Percentiles rank a stretch among this genome's conserved stretches.
These are phyloP conservation scores for Periophthalmus magnuspinnatus DNA, from an alignment of 2,797 vertebrate genomes.

Conservation along the genomic window DNA sequence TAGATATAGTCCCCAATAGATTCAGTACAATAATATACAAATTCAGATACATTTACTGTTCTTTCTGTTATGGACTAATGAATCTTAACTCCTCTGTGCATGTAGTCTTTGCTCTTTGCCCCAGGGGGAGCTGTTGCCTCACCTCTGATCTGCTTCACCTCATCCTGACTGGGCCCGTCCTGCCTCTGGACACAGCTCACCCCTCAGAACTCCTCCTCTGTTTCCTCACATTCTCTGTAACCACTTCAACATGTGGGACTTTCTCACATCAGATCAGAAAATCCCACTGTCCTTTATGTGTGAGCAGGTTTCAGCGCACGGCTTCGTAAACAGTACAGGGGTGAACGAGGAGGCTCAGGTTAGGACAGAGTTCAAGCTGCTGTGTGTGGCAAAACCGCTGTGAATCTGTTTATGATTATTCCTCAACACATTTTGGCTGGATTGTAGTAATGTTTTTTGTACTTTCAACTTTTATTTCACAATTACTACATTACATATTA, in stretches of 20 bases:
- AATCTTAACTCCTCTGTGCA: not conserved
- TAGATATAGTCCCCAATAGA: too few relatives aligned
- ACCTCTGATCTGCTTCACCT: constrained; percentile 34
- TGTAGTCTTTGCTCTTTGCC: constrained; percentile 49
- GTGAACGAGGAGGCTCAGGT: constrained; percentile 42
- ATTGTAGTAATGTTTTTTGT: not conserved
- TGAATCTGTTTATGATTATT: constrained; percentile 7
- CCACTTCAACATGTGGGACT: constrained; percentile 4
- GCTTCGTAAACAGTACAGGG: constrained; percentile 36
- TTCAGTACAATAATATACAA: too few relatives aligned
- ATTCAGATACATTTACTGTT: too few relatives aligned
- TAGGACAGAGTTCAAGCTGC: constrained; percentile 42
- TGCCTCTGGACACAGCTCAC: constrained; percentile 20
- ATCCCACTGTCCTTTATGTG: constrained; percentile 20
- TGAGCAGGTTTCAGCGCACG: constrained; percentile 61
- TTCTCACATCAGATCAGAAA: constrained; percentile 29
- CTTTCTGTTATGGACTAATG: too few relatives aligned
- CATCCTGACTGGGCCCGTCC: constrained; percentile 20
- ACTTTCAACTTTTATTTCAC: not conserved
- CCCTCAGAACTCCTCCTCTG: constrained; percentile 12
- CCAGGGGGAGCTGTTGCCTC: constrained; percentile 73
- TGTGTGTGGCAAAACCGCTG: constrained; percentile 23
- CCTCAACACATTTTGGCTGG: not conserved
- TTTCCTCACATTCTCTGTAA: not conserved
- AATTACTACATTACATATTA: too few relatives aligned